Evolutionary conservation across 1,140 invertebrate species (phyloP).

Genomic region (Bombus turneri): DNA sequence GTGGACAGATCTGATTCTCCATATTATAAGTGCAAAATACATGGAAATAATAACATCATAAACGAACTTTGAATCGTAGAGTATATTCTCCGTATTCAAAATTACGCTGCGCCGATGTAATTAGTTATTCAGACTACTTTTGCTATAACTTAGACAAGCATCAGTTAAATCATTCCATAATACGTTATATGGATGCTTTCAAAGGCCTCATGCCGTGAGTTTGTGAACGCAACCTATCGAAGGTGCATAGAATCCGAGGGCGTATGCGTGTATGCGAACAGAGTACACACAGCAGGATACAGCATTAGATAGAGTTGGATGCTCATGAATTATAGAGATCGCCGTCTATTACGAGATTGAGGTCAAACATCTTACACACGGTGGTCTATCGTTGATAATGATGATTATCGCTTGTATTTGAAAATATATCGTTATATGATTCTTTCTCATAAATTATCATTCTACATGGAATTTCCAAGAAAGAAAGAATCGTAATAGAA

Average conservation of each 20-base stretch:
- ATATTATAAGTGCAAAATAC: background rate
- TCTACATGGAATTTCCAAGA: background rate
- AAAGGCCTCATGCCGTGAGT: slow-evolving; percentile 15
- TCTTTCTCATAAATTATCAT: slow-evolving; percentile 10
- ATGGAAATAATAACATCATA: no score
- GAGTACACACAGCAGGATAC: slow-evolving; percentile 30
- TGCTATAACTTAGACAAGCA: background rate
- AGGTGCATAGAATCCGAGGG: slow-evolving; percentile 22
- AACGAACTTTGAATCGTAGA: background rate
- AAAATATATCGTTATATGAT: slow-evolving; percentile 5
- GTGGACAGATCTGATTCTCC: background rate
- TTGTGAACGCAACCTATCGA: slow-evolving; percentile 21
- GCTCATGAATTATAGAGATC: slow-evolving; percentile 52
- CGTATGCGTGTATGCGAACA: background rate
- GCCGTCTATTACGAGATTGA: slow-evolving; percentile 63
- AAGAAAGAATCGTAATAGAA: background rate
- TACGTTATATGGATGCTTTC: slow-evolving; percentile 6
- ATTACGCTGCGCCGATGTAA: no score
- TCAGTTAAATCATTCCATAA: slow-evolving; percentile 11
- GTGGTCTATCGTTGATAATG: slow-evolving; percentile 21
- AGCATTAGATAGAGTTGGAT: slow-evolving; percentile 55
- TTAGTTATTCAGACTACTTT: background rate
- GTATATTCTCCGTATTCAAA: no score
- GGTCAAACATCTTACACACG: slow-evolving; percentile 57
- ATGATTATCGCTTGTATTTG: slow-evolving; percentile 30